Evolutionary conservation across 2,888 invertebrate species (phyloP), one percentile per base, ranked within the genome.

Genomic region (Apamea monoglypha): DNA sequence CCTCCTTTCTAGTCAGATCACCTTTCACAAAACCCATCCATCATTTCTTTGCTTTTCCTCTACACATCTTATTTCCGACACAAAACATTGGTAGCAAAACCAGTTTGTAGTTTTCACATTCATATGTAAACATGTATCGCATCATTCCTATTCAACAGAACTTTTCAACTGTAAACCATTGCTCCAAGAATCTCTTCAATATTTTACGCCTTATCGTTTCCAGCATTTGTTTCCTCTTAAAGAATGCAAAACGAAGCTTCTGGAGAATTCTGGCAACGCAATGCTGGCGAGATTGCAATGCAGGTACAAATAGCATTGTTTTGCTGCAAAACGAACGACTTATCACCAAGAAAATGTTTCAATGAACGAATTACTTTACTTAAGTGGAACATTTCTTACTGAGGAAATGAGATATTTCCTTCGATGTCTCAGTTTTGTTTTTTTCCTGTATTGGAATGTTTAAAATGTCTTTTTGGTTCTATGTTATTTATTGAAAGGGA

Each of bases 341-440:
- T 85, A 75, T 79, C 79, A 76, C 79, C 21, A 4, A 53, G 40
- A 59, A 82, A 85, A 77, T 77, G 74, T 80, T 66, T 78, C 72
- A 68, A 64, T 71, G 21, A 50, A 50, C 29, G 21, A 77, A 86
- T 80, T 80, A 56, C 67, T 82, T 74, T 56, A 56, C 29, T 36
- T 76, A 76, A 79, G 64, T 74, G 56, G 21, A 64, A 72, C 32
- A 74, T 85, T 85, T 68, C 3, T 78, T 56, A 36, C 71, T 8
- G 8, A 67, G 73, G 56, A 81, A 85, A 78, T 67, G 29, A 53
- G 75, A 47, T 21, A 61, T 76, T 81, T 84, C 56, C 73, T 79
- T 50, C n/a, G 66, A 68, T 50, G n/a, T 44, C 61, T 40, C 7
- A 12, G 12, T 47, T 71, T 56, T 32, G 16, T 56, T 53, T 76